These are phyloP conservation scores for Epinephelus lanceolatus DNA, from an alignment of 2,113 vertebrate genomes.

Conservation along the genomic window DNA sequence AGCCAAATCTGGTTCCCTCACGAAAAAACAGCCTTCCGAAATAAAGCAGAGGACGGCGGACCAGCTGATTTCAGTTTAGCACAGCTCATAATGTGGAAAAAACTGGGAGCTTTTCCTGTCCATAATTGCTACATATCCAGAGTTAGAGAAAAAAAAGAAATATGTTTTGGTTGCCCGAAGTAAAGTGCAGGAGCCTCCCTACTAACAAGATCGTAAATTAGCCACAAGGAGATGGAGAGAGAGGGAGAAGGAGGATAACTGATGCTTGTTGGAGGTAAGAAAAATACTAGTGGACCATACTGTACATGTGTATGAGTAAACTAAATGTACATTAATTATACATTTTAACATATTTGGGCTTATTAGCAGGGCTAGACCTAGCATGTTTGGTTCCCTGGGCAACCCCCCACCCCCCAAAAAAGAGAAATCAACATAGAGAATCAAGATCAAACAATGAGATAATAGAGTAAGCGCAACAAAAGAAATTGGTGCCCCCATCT, in stretches of 20 bases:
- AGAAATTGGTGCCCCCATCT: too few relatives aligned
- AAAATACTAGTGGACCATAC: constrained; percentile 32
- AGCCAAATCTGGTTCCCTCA: constrained; percentile 78
- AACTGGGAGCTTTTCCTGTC: constrained; percentile 85
- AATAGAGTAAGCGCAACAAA: too few relatives aligned
- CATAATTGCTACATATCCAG: constrained; percentile 85
- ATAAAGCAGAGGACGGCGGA: constrained; percentile 82
- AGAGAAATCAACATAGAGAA: too few relatives aligned
- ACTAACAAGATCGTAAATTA: constrained; percentile 77
- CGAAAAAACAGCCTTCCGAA: constrained; percentile 77
- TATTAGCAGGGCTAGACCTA: background rate
- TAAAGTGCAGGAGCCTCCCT: constrained; percentile 59
- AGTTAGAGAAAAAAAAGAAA: constrained; percentile 51
- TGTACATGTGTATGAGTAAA: constrained; percentile 10
- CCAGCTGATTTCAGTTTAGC: constrained; percentile 89
- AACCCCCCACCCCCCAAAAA: too few relatives aligned
- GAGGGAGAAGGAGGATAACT: constrained; percentile 26
- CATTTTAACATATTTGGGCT: background rate
- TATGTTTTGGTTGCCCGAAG: constrained; percentile 62
- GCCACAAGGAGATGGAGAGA: constrained; percentile 48
- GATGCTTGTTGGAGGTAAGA: constrained; percentile 39
- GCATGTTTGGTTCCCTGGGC: too few relatives aligned
- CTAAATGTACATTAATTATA: constrained; percentile 22
- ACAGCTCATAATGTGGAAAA: constrained; percentile 86
- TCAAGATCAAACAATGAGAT: too few relatives aligned